A percentile compares a stretch with the other conserved stretches of the same genome.
phyloP scores from a whole-genome alignment of 2,113 vertebrate species.

The Progne subis region DNA sequence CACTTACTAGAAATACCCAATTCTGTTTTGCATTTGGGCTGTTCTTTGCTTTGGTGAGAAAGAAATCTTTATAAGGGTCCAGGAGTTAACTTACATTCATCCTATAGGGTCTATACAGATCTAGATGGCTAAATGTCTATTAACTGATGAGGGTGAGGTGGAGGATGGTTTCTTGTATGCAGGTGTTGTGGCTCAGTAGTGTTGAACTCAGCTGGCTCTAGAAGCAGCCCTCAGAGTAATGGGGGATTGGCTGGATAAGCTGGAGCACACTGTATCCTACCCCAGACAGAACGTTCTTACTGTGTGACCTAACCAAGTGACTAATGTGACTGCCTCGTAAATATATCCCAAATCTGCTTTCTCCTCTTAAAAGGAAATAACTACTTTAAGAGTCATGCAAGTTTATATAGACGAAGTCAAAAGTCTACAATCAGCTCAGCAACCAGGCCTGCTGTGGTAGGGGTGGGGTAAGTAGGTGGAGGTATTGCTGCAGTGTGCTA shows the following conservation, averaged over 20 bases:
- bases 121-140: neutral
- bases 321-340: neutral
- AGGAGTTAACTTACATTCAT: neutral
- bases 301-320: neutral
- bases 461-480: neutral
- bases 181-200: neutral
- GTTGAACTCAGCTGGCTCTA: neutral
- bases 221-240: neutral
- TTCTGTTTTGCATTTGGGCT: neutral
- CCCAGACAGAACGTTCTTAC: neutral
- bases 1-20: neutral
- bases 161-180: fast-evolving
- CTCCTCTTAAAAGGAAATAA: neutral
- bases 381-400: neutral
- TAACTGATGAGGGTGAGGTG: neutral
- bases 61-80: neutral
- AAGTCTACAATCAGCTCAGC: neutral
- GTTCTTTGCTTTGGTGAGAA: neutral
- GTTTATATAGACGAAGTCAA: neutral
- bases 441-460: neutral
- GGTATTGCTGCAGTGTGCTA: neutral
- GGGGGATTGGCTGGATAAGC: neutral
- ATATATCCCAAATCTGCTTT: neutral
- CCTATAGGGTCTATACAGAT: neutral
- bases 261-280: neutral